Percentiles rank a stretch among this genome's conserved stretches.
Conservation (phyloP, 2,113 vertebrate species). For the Aix galericulata region DNA sequence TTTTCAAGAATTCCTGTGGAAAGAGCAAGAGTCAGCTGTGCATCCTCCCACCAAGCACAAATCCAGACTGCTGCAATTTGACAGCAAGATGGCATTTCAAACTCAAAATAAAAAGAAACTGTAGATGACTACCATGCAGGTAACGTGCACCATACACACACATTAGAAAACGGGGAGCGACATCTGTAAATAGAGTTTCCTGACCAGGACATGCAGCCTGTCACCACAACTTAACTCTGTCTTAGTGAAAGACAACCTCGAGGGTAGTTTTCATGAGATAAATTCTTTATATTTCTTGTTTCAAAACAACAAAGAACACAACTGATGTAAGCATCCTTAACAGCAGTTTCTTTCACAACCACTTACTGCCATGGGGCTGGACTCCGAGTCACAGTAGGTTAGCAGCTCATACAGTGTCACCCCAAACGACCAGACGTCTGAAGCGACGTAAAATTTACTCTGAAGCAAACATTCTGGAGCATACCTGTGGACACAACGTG, state of each 20-base stretch:
- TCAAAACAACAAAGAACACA: not conserved
- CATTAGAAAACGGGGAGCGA: rapidly evolving
- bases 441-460: constrained; percentile 94
- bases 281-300: not conserved
- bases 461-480: constrained; percentile 93
- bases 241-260: not conserved
- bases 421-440: constrained; percentile 97
- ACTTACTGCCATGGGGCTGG: constrained; percentile 90
- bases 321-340: not conserved
- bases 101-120: not conserved
- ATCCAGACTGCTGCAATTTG: rapidly evolving
- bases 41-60: rapidly evolving
- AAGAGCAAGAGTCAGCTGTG: not conserved
- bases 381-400: constrained; percentile 88
- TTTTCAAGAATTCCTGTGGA: constrained; percentile 86
- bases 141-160: rapidly evolving
- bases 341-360: not conserved
- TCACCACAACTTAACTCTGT: not conserved
- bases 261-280: not conserved
- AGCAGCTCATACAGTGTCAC: constrained; percentile 95
- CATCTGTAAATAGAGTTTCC: not conserved
- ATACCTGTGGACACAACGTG: constrained; percentile 79
- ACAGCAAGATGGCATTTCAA: not conserved
- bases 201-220: not conserved
- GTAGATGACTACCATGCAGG: rapidly evolving